phyloP scores from a whole-genome alignment of 2,113 vertebrate genomes.

The Gracilinanus agilis region DNA sequence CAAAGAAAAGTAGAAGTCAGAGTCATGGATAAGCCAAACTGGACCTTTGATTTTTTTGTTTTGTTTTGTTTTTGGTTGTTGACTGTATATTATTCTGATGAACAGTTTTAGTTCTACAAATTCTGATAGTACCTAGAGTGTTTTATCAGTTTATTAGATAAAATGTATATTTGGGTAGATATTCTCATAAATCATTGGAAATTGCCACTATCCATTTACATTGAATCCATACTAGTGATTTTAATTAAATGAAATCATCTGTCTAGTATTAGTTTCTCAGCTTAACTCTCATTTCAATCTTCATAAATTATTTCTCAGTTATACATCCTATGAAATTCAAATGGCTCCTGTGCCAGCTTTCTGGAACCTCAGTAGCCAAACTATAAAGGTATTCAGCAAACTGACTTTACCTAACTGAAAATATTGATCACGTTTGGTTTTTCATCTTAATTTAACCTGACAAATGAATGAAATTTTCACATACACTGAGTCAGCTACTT shows the following conservation, averaged over 20 bases:
- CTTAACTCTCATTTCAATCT: constrained; percentile 80
- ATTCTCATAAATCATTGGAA: constrained; percentile 74
- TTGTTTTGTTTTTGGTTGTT: not conserved
- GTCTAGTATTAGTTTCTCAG: constrained; percentile 77
- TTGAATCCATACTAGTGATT: constrained; percentile 74
- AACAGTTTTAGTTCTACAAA: constrained; percentile 62
- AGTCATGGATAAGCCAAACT: not conserved
- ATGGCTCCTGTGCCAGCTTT: constrained; percentile 50
- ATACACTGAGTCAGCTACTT: constrained; percentile 16
- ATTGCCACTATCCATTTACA: constrained; percentile 77
- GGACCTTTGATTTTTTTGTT: not conserved
- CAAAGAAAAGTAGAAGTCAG: not conserved
- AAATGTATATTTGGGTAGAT: constrained; percentile 73
- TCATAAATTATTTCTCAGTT: constrained; percentile 75
- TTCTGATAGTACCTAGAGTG: constrained; percentile 57
- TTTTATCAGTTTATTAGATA: constrained; percentile 77
- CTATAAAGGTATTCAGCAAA: not conserved
- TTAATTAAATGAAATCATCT: constrained; percentile 82
- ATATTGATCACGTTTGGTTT: not conserved
- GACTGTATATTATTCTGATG: constrained; percentile 44
- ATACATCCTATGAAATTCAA: constrained; percentile 63
- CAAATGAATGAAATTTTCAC: constrained; percentile 29
- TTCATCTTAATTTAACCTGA: not conserved
- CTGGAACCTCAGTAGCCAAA: constrained; percentile 25
- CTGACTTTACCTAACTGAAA: not conserved